Evolutionary conservation across 1,140 invertebrate species (phyloP), one percentile per base, ranked within the genome.

Genomic region (Leptonema lineaticorne): DNA sequence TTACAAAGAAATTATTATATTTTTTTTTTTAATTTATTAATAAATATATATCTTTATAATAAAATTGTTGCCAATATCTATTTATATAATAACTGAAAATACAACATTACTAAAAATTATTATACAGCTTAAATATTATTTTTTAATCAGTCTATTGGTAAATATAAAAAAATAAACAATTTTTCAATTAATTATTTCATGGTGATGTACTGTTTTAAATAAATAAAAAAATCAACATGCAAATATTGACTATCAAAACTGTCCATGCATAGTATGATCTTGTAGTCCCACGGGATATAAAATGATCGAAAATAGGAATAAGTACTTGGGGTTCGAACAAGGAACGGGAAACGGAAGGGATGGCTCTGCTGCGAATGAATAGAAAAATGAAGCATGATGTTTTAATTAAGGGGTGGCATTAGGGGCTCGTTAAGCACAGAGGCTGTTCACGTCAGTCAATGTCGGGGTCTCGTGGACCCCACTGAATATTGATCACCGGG

Each of bases 301-400:
- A 20, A 27, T 8, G 28, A 16, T n/a, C 8, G 28, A 4, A 16
- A 1, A 59, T 7, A 11, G 27, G 27, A 30, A n/a, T n/a, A n/a
- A n/a, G n/a, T n/a, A n/a, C n/a, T n/a, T n/a, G 33, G 48, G 48
- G 20, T 53, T 2, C 26, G 48, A 16, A 5, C n/a, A n/a, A 5
- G 20, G 20, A 20, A 2, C 26, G 33, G 62, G 26, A 63, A 67
- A 63, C 37, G 65, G 69, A 68, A 71, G 66, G 62, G 65, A 70
- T 67, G 62, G 66, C 46, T 58, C 53, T 41, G 56, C 27, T 41
- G 50, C 20, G 68, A 56, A 67, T 64, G 57, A 58, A 71, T 67
- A 56, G 63, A 72, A 72, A 72, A 72, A 72, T 69, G 67, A 72
- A 72, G 67, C 67, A 72, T 72, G 67, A 72, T 72, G 70, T 68